These are phyloP conservation scores for Triplophysa rosa DNA, from an alignment of 2,113 vertebrate species.

Conservation along the genomic window DNA sequence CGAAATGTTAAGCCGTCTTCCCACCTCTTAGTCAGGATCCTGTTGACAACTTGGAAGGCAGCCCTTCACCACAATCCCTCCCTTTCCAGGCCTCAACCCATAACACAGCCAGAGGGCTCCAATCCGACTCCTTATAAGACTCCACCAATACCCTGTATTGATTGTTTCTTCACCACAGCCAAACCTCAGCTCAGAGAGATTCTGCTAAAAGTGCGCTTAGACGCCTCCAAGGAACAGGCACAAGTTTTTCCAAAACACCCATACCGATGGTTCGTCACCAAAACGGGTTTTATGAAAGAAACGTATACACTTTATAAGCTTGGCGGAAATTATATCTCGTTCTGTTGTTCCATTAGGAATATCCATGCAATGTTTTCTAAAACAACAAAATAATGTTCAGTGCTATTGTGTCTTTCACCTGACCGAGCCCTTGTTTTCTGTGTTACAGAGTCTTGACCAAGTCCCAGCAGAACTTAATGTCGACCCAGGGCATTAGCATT, in stretches of 20 bases:
- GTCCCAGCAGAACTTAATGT: slow-evolving; percentile 90
- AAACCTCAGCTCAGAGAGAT: slow-evolving; percentile 61
- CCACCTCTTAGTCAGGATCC: slow-evolving; percentile 62
- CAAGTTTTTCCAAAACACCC: slow-evolving; percentile 43
- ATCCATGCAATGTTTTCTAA: background rate
- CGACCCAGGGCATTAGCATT: slow-evolving; percentile 90
- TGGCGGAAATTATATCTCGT: slow-evolving; percentile 1
- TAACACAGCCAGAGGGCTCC: slow-evolving; percentile 50
- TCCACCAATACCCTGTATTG: slow-evolving; percentile 48
- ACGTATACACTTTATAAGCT: slow-evolving; percentile 14
- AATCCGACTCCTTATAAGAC: slow-evolving; percentile 48
- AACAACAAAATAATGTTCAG: background rate
- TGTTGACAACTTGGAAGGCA: slow-evolving; percentile 61
- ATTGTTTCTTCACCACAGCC: slow-evolving; percentile 52
- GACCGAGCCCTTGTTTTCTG: slow-evolving; percentile 38
- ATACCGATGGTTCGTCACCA: background rate
- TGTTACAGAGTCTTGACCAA: slow-evolving; percentile 82
- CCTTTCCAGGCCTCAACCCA: slow-evolving; percentile 56
- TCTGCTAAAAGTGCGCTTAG: slow-evolving; percentile 40
- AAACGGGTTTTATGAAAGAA: background rate
- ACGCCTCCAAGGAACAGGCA: slow-evolving; percentile 37
- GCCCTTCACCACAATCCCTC: slow-evolving; percentile 60
- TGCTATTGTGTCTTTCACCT: background rate
- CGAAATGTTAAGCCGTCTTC: slow-evolving; percentile 51
- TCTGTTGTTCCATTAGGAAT: slow-evolving; percentile 5